Evolutionary conservation across 2,888 invertebrate species (phyloP).

Genomic region (Acleris laterana): DNA sequence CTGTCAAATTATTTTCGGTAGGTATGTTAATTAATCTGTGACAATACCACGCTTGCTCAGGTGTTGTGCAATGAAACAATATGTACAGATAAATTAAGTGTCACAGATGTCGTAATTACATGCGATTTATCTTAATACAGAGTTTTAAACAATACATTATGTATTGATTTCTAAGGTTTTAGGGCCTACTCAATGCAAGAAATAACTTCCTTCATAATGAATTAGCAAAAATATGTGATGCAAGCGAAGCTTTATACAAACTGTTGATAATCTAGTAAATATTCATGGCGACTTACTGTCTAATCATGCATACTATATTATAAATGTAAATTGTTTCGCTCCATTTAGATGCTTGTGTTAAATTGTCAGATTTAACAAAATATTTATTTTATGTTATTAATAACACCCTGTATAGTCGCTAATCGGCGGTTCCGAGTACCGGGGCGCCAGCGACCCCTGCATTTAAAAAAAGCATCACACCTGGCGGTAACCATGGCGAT

Average conservation of each 20-base stretch:
- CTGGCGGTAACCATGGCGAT: slow-evolving; percentile 82
- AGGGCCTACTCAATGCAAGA: neutral
- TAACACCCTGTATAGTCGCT: slow-evolving; percentile 54
- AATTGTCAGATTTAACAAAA: too few species aligned
- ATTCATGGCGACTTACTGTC: too few species aligned
- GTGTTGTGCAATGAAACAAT: slow-evolving; percentile 51
- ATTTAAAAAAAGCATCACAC: slow-evolving; percentile 64
- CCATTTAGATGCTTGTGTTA: too few species aligned
- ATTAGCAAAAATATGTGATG: neutral
- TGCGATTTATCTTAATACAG: neutral
- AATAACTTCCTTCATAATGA: neutral
- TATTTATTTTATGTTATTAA: too few species aligned
- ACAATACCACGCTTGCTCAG: slow-evolving; percentile 46
- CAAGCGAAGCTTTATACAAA: neutral
- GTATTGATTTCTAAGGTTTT: neutral
- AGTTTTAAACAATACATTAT: neutral
- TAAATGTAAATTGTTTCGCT: too few species aligned
- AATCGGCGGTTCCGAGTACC: slow-evolving; percentile 46
- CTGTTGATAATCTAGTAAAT: too few species aligned
- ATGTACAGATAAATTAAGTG: neutral
- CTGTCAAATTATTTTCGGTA: slow-evolving; percentile 47
- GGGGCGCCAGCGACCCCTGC: slow-evolving; percentile 54
- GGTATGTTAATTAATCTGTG: slow-evolving; percentile 59
- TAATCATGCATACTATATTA: too few species aligned
- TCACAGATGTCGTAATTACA: neutral